Evolutionary conservation across 2,888 invertebrate genomes (phyloP).

Genomic region (Machimus atricapillus): DNA sequence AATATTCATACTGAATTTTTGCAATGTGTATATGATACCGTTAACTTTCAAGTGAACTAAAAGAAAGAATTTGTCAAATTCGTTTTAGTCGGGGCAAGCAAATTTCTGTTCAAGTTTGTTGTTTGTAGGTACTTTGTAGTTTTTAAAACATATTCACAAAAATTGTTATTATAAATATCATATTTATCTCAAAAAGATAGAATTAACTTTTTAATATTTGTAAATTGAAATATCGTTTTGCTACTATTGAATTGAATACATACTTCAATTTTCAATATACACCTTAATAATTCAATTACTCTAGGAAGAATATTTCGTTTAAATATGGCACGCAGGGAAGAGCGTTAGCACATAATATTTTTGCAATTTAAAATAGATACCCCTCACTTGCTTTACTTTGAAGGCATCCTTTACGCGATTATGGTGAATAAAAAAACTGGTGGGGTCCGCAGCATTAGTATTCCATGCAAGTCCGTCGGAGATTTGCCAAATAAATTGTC

Average conservation of each 20-base stretch:
- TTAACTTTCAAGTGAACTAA: too few species aligned
- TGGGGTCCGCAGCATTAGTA: conserved; percentile 39
- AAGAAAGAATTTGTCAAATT: too few species aligned
- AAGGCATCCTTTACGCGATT: background rate
- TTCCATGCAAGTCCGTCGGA: conserved; percentile 37
- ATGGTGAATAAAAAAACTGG: conserved; percentile 26
- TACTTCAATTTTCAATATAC: background rate
- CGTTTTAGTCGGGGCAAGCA: too few species aligned
- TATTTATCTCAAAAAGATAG: background rate
- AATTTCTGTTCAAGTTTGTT: too few species aligned
- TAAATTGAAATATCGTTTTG: background rate
- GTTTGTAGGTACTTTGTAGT: too few species aligned
- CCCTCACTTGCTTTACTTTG: background rate
- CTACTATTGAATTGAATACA: background rate
- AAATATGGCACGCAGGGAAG: background rate
- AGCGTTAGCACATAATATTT: background rate
- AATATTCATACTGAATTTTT: too few species aligned
- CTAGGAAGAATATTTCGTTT: background rate
- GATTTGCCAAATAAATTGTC: conserved; percentile 45
- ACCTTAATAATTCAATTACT: background rate
- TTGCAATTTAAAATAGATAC: background rate
- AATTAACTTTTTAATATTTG: background rate
- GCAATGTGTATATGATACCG: too few species aligned
- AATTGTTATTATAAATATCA: too few species aligned
- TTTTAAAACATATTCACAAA: too few species aligned